Base-by-base conservation (phyloP, 1,140 invertebrate species). In the Maniola jurtina region DNA sequence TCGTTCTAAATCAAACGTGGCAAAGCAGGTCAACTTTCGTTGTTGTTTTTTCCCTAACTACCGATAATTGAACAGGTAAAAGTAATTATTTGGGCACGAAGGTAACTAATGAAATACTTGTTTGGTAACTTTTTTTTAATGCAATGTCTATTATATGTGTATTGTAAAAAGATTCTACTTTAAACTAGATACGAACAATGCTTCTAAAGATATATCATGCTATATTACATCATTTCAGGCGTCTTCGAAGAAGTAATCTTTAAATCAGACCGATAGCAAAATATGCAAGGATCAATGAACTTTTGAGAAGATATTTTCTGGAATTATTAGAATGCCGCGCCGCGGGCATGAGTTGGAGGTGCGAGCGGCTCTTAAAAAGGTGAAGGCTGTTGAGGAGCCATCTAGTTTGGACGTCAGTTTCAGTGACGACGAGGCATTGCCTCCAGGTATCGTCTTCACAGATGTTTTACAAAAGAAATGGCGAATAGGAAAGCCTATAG, bases 401-500 rank as follows among this genome's bases (percentile, higher is more conserved):
- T 64, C 75, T 6, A 90, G 81, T 60, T 70, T 88, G 50, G 84
- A 89, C 25, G 71, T 77, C 6, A 88, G 85, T 77, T 88, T 86
- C 60, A 80, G 56, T 58, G 86, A 90, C 54, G 88, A 91, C 57
- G 81, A 90, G 55, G 88, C 89, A 15, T 66, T 92, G 34, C 84
- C 87, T 4, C 83, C 88, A 48, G 97, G 97, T 2, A 94, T 95
- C 83, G 92, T 97, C 52, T 89, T 99, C 36, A 94, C 93, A 58
- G 98, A 98, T 92, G 91, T 96, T 52, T 93, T 91, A 0, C 94
- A 95, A 64, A 96, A 96, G 75, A 92, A 95, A 86, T 99, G 98
- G 98, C 94, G 93, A 73, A 89, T 99, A 50, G 97, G 97, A 5
- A 94, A 95, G 79, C 93, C 95, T 9, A 95, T 98, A 80, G 98